Evolutionary conservation across 2,113 vertebrate species (phyloP).

Genomic region (Dasyurus viverrinus): DNA sequence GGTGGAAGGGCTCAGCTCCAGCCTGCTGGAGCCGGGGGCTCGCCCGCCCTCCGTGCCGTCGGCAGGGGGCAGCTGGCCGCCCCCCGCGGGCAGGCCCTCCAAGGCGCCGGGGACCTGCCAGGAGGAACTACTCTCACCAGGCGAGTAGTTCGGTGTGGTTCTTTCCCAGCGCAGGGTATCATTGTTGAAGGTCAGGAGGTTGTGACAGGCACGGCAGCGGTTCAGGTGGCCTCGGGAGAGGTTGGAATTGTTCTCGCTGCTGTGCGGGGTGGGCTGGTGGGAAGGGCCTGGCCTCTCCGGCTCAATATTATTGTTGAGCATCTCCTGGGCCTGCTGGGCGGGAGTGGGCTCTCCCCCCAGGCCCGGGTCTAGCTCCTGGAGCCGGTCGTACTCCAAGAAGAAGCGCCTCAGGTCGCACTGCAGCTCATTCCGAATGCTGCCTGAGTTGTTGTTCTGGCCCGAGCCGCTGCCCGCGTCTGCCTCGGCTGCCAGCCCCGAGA

Average conservation of each 20-base stretch:
- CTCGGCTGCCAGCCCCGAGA: constrained; percentile 82
- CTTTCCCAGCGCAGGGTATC: constrained; percentile 99
- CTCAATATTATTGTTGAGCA: constrained; percentile 97
- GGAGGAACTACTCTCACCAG: constrained; percentile 84
- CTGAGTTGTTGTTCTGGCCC: constrained; percentile 90
- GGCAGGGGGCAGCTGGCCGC: constrained; percentile 86
- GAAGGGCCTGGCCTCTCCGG: constrained; percentile 93
- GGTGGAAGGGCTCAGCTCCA: constrained; percentile 88
- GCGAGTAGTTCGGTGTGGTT: constrained; percentile 89
- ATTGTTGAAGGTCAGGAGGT: constrained; percentile 98
- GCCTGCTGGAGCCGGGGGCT: constrained; percentile 84
- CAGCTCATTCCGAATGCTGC: constrained; percentile 94
- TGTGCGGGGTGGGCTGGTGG: constrained; percentile 87
- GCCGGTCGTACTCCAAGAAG: constrained; percentile 97
- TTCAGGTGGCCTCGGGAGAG: constrained; percentile 93
- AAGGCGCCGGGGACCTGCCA: constrained; percentile 87
- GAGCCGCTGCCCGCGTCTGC: constrained; percentile 82
- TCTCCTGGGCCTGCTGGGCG: constrained; percentile 92
- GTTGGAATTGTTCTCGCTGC: constrained; percentile 89
- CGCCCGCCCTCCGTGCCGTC: constrained; percentile 87
- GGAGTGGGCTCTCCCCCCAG: constrained; percentile 85
- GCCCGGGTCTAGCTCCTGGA: constrained; percentile 94
- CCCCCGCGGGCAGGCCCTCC: constrained; percentile 86
- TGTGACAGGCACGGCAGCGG: constrained; percentile 98
- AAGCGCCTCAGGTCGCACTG: constrained; percentile 98